phyloP scores from a whole-genome alignment of 2,888 invertebrate genomes.

The Tetrapedia diversipes region DNA sequence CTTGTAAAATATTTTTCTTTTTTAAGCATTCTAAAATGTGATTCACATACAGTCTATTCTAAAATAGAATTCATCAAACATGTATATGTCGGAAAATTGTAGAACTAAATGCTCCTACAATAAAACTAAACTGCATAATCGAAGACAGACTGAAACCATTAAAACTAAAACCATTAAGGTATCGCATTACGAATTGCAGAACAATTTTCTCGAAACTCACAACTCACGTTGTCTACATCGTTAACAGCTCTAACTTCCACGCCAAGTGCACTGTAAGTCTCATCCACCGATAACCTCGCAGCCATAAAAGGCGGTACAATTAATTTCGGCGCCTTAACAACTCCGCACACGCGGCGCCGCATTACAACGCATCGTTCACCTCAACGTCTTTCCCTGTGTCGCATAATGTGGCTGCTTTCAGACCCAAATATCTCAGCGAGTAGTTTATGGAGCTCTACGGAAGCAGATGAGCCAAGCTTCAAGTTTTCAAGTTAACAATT shows the following conservation, averaged over 20 bases:
- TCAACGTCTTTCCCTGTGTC: conserved; percentile 7
- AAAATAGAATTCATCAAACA: no score
- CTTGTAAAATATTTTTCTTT: no score
- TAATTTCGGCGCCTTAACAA: conserved; percentile 44
- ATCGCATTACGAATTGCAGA: background rate
- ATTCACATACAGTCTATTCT: no score
- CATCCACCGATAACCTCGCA: background rate
- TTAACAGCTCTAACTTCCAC: background rate
- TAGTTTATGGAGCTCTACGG: conserved; percentile 38
- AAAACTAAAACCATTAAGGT: no score
- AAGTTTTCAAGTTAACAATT: conserved; percentile 39
- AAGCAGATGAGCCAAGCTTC: conserved; percentile 13
- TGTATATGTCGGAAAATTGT: no score
- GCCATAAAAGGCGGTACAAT: conserved; percentile 27
- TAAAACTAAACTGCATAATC: no score
- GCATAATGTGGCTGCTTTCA: conserved; percentile 37
- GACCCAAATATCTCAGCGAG: conserved; percentile 14
- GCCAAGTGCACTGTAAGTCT: background rate
- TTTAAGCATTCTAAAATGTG: no score
- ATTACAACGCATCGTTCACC: conserved; percentile 47
- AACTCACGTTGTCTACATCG: background rate
- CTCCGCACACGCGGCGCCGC: conserved; percentile 18
- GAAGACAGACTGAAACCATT: no score
- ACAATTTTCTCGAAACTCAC: background rate
- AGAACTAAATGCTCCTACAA: no score